phyloP scores from a whole-genome alignment of 2,797 vertebrate species.

The Hephaestus fuliginosus region DNA sequence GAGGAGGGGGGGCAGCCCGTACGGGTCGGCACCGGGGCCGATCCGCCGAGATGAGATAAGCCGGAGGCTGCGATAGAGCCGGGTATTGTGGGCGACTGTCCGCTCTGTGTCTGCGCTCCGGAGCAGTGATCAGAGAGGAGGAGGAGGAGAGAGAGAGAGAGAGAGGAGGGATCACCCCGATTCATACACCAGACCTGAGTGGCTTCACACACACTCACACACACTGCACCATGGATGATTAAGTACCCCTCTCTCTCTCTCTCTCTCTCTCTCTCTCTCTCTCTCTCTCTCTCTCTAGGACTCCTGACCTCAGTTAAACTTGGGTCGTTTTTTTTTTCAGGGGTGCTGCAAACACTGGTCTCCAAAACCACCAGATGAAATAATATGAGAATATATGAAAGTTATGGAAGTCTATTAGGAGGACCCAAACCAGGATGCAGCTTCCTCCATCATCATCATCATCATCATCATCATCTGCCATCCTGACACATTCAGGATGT shows the following conservation, averaged over 20 bases:
- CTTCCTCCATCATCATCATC: constrained; percentile 4
- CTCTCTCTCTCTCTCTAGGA: constrained; percentile 7
- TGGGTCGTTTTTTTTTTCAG: neutral
- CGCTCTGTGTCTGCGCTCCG: constrained; percentile 49
- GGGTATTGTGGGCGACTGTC: constrained; percentile 52
- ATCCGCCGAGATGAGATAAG: constrained; percentile 60
- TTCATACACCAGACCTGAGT: constrained; percentile 44
- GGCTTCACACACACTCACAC: constrained; percentile 42
- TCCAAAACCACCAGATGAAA: neutral
- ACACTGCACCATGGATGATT: constrained; percentile 65
- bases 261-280: neutral
- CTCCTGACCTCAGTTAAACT: constrained; percentile 30
- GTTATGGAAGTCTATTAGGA: neutral
- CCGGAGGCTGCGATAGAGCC: constrained; percentile 46
- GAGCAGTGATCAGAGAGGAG: constrained; percentile 39
- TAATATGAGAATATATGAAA: neutral
- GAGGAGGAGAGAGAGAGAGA: constrained; percentile 11
- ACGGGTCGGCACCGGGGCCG: constrained; percentile 48
- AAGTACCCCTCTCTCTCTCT: constrained; percentile 36
- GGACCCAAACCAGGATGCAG: neutral
- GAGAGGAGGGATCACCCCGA: constrained; percentile 51
- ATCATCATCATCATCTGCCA: neutral
- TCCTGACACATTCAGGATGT: constrained; percentile 9
- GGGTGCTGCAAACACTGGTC: neutral
- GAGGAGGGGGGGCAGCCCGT: constrained; percentile 18